Conservation (phyloP, 2,888 invertebrate species). For the Odontothrips loti region DNA sequence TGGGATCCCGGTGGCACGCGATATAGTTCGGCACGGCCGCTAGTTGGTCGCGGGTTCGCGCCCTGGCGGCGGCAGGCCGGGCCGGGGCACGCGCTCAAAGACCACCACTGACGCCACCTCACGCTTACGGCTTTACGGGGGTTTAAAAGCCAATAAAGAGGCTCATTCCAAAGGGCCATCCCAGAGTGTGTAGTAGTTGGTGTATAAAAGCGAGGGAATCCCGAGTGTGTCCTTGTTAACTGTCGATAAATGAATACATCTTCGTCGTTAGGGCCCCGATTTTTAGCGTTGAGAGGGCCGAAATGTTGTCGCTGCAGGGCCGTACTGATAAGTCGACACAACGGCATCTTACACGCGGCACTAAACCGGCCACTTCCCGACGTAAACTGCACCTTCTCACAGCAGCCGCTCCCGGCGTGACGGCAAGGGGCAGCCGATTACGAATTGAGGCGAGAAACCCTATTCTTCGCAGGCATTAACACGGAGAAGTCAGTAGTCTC, state of each 20-base stretch:
- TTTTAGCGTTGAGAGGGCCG: too few relatives aligned
- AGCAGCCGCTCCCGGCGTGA: background rate
- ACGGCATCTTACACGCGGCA: too few relatives aligned
- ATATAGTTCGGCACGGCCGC: background rate
- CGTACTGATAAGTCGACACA: too few relatives aligned
- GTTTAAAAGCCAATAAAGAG: constrained; percentile 17
- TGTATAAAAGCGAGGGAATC: background rate
- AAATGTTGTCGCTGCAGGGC: background rate
- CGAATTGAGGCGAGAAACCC: too few relatives aligned
- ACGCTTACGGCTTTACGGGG: background rate
- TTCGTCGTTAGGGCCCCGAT: background rate
- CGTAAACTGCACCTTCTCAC: too few relatives aligned
- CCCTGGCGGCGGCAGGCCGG: background rate
- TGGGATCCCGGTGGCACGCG: too few relatives aligned
- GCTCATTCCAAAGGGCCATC: background rate
- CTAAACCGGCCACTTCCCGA: too few relatives aligned
- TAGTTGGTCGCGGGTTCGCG: background rate
- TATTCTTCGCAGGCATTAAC: too few relatives aligned
- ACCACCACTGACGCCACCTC: background rate
- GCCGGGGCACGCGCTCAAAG: background rate
- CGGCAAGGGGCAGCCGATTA: too few relatives aligned
- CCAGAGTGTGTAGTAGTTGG: background rate
- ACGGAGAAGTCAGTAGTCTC: too few relatives aligned
- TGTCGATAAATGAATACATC: constrained; percentile 23
- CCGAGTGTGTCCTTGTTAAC: constrained; percentile 17